These are phyloP conservation scores for Balearica regulorum DNA, from an alignment of 2,797 vertebrate species.

Conservation along the genomic window DNA sequence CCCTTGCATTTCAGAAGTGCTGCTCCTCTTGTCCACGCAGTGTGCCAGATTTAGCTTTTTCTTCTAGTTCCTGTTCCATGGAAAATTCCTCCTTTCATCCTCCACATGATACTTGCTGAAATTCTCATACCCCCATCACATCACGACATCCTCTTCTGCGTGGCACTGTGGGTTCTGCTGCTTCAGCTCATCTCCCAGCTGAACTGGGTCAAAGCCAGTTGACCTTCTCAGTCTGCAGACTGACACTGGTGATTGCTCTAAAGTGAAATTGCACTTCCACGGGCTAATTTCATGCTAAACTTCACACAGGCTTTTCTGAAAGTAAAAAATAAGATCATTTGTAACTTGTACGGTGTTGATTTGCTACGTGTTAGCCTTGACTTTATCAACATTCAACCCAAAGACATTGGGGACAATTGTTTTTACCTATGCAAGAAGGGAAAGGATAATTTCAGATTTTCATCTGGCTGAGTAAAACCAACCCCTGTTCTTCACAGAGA, in stretches of 20 bases:
- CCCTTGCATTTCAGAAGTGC: not conserved
- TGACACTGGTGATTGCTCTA: not conserved
- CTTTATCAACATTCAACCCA: not conserved
- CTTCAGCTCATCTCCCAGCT: not conserved
- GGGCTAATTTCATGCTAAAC: not conserved
- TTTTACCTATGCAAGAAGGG: not conserved
- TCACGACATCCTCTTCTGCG: not conserved
- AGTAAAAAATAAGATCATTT: not conserved
- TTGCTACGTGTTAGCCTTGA: not conserved
- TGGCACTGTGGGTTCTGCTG: rapidly evolving
- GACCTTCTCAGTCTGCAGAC: not conserved
- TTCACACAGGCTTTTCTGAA: not conserved
- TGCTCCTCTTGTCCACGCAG: not conserved
- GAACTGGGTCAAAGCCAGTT: not conserved
- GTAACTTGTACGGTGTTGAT: not conserved
- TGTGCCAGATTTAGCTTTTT: not conserved
- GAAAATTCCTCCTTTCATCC: not conserved
- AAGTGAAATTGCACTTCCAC: not conserved
- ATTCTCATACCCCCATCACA: not conserved
- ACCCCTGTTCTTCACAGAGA: not conserved
- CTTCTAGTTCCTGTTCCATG: not conserved
- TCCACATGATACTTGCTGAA: not conserved
- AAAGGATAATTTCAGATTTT: not conserved
- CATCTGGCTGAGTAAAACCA: not conserved
- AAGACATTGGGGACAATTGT: not conserved